Conservation (phyloP, 2,113 vertebrate species). For the Leptocoma aspasia region DNA sequence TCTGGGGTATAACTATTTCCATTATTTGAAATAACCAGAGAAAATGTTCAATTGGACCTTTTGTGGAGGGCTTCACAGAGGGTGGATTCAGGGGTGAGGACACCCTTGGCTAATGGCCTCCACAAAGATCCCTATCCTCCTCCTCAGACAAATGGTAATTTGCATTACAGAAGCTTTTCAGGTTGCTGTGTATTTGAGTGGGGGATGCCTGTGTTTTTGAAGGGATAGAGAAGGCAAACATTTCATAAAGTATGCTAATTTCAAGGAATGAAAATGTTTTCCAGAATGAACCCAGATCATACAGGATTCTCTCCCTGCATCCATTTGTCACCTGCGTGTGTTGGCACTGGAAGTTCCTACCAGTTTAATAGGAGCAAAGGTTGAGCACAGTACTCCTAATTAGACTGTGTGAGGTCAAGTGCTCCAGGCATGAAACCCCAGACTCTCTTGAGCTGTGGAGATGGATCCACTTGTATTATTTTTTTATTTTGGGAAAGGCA, state of each 20-base stretch:
- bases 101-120: background rate
- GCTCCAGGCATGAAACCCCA: rapidly evolving
- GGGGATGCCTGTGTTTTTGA: background rate
- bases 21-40: background rate
- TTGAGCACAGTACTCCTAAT: background rate
- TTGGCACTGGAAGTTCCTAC: background rate
- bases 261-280: background rate
- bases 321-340: background rate
- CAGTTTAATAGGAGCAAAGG: background rate
- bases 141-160: slow-evolving; percentile 1
- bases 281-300: background rate
- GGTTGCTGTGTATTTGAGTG: background rate
- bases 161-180: slow-evolving; percentile 5
- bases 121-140: background rate
- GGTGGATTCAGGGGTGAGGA: background rate
- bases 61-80: background rate
- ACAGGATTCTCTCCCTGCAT: background rate
- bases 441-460: background rate
- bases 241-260: background rate
- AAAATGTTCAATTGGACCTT: background rate
- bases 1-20: background rate
- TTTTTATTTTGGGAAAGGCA: background rate
- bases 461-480: background rate
- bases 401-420: background rate
- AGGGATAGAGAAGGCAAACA: background rate